phyloP scores from a whole-genome alignment of 2,888 invertebrate species.

The Mythimna loreyi region DNA sequence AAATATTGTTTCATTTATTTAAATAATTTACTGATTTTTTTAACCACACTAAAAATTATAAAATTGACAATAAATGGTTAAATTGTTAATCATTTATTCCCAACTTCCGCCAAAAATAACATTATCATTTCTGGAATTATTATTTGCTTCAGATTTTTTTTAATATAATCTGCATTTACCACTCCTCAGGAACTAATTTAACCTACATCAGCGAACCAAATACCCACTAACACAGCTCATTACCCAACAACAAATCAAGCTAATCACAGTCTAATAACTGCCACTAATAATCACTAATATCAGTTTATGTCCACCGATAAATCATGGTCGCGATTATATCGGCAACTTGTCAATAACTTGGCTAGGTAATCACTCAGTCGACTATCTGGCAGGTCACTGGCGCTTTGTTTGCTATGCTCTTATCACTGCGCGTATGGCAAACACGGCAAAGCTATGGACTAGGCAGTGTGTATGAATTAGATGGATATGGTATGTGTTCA shows the following conservation, averaged over 20 bases:
- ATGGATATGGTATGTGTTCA: slow-evolving; percentile 47
- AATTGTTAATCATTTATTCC: no score
- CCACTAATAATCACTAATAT: slow-evolving; percentile 44
- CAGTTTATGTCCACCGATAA: slow-evolving; percentile 59
- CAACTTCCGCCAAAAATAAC: no score
- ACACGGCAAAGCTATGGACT: slow-evolving; percentile 70
- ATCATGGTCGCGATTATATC: slow-evolving; percentile 66
- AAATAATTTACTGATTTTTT: no score
- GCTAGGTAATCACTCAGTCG: slow-evolving; percentile 83
- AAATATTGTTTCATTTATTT: no score
- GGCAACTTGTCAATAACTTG: slow-evolving; percentile 72
- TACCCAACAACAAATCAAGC: slow-evolving; percentile 52
- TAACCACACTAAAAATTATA: no score
- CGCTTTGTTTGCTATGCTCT: slow-evolving; percentile 86
- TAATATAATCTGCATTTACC: not conserved
- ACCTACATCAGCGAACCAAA: slow-evolving; percentile 17
- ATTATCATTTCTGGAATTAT: no score
- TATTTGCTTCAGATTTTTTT: not conserved
- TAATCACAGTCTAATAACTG: slow-evolving; percentile 50
- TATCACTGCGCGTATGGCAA: slow-evolving; percentile 82
- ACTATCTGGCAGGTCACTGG: slow-evolving; percentile 82
- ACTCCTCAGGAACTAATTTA: not conserved
- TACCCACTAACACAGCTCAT: slow-evolving; percentile 40
- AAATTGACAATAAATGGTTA: no score
- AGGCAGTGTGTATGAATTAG: slow-evolving; percentile 36